phyloP scores from a whole-genome alignment of 2,888 invertebrate genomes.

The Nudaria mundana region DNA sequence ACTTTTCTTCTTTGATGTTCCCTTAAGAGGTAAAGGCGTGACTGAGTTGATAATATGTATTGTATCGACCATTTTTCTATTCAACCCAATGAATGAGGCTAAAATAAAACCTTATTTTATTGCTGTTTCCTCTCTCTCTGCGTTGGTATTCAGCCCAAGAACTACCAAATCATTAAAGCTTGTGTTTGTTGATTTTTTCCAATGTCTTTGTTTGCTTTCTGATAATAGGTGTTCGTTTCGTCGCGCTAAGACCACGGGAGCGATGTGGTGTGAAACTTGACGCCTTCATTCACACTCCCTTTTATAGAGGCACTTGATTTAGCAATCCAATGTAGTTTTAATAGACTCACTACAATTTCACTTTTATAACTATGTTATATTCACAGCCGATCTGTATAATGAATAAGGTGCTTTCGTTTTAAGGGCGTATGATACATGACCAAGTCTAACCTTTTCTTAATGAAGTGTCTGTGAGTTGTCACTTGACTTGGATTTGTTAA shows the following conservation, averaged over 20 bases:
- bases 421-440: too few relatives aligned
- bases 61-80: slow-evolving; percentile 37
- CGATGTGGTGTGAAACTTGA: slow-evolving; percentile 77
- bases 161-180: slow-evolving; percentile 75
- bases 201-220: slow-evolving; percentile 76
- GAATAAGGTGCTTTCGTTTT: too few relatives aligned
- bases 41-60: too few relatives aligned
- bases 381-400: too few relatives aligned
- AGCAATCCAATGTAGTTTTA: slow-evolving; percentile 70
- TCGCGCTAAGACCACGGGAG: slow-evolving; percentile 58
- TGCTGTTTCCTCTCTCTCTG: slow-evolving; percentile 68
- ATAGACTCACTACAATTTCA: slow-evolving; percentile 54
- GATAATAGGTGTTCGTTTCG: slow-evolving; percentile 78
- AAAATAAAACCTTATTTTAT: slow-evolving; percentile 72
- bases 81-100: slow-evolving; percentile 53
- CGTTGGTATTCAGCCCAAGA: slow-evolving; percentile 73
- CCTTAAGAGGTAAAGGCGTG: too few relatives aligned
- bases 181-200: slow-evolving; percentile 74
- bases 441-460: too few relatives aligned
- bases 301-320: slow-evolving; percentile 75
- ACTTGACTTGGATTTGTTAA: too few relatives aligned
- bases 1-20: too few relatives aligned
- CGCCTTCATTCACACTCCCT: slow-evolving; percentile 73
- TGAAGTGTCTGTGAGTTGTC: too few relatives aligned
- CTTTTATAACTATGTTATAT: slow-evolving; percentile 48